Base-by-base conservation (phyloP, 2,113 vertebrate species). In the Barnardius zonarius region DNA sequence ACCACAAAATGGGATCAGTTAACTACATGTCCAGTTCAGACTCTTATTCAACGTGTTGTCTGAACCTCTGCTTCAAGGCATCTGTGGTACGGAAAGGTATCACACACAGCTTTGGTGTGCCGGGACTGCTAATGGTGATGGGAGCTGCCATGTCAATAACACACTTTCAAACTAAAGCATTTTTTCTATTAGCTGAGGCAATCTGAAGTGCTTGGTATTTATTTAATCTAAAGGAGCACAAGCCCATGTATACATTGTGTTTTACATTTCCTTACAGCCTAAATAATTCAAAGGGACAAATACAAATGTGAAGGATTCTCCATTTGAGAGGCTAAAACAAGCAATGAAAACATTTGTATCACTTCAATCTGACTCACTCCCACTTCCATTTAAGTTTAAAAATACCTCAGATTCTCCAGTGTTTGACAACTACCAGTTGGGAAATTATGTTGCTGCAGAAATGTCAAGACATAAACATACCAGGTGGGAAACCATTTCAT, bases 381-480 rank as follows among this genome's bases (percentile, higher is more conserved):
- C 67, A 67, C 51, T 74, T 55, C 43, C 35, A 77, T 24, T 93
- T 41, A 54, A 78, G 39, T 48, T 41, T 48, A 30, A 84, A 91
- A 66, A 68, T 48, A 30, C 7, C 43, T 24, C 13, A 72, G 95
- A 57, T 63, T 81, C 31, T 82, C 69, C n/a, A 51, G 41, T 92
- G 64, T 83, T 90, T 77, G 88, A 68, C 83, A 86, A 63, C 86
- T 86, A 88, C 64, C 88, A 91, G 66, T 49, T 95, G 94, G 95
- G 92, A 95, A 87, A 91, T 94, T 79, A 91, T 46, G 90, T 35
- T 72, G 69, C 77, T 64, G 48, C 54, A 19, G 43, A 81, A 92
- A 86, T 66, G 75, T 92, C 87, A 95, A 88, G 88, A 87, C 88
- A 96, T 92, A 83, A 95, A 94, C 73, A 88, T 68, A 83, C n/a